A percentile compares a stretch with the other conserved stretches of the same genome.
These are phyloP conservation scores for Azemiops feae DNA, from an alignment of 2,113 vertebrate species.

Conservation along the genomic window DNA sequence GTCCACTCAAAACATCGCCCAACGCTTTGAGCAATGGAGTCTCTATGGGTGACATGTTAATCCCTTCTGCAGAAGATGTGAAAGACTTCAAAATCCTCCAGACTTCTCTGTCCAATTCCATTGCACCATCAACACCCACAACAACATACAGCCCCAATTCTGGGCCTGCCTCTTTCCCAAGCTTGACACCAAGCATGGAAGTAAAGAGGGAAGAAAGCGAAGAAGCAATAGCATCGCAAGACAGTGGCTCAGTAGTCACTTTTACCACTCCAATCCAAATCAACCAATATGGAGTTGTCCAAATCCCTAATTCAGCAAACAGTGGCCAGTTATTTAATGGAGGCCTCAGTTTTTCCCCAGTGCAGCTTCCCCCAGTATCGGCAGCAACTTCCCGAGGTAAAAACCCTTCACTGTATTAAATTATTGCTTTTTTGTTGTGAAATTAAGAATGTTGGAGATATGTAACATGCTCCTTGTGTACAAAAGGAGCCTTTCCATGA, in stretches of 20 bases:
- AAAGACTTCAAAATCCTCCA: constrained; percentile 85
- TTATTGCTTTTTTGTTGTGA: neutral
- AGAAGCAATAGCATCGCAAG: constrained; percentile 83
- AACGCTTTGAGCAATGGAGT: constrained; percentile 76
- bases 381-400: constrained; percentile 87
- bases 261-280: constrained; percentile 90
- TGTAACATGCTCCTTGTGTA: neutral
- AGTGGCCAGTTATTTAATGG: constrained; percentile 83
- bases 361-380: constrained; percentile 89
- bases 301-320: constrained; percentile 84
- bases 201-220: constrained; percentile 90
- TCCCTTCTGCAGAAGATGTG: constrained; percentile 77
- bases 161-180: constrained; percentile 75
- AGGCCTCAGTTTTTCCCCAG: constrained; percentile 86
- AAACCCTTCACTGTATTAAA: constrained; percentile 36
- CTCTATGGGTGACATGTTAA: constrained; percentile 82
- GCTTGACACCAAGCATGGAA: constrained; percentile 82
- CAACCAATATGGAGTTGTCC: constrained; percentile 92
- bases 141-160: constrained; percentile 75
- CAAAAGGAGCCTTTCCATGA: neutral
- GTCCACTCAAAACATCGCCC: constrained; percentile 78
- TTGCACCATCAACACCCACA: constrained; percentile 56
- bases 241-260: constrained; percentile 84
- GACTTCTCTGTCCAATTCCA: constrained; percentile 71
- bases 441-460: neutral